A percentile compares a stretch with the other conserved stretches of the same genome.
phyloP scores from a whole-genome alignment of 2,797 vertebrate species.

The Sandelia bainsii region DNA sequence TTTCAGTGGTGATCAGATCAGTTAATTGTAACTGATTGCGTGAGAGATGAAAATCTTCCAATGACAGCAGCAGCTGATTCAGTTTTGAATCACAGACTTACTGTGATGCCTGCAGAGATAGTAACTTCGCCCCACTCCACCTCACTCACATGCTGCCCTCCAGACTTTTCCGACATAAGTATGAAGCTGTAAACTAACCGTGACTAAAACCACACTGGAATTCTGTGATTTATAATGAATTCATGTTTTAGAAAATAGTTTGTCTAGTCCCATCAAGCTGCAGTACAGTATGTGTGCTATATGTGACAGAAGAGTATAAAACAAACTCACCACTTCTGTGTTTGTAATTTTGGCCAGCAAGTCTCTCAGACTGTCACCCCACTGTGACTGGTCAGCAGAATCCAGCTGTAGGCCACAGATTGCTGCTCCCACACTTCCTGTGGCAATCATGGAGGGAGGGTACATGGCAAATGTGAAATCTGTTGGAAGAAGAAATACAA shows the following conservation, averaged over 20 bases:
- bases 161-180: conserved; percentile 4
- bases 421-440: conserved; percentile 95
- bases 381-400: conserved; percentile 85
- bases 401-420: conserved; percentile 95
- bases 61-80: conserved; percentile 6
- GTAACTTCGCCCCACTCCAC: conserved; percentile 15
- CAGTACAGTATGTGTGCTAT: neutral
- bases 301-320: neutral
- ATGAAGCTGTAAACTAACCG: neutral
- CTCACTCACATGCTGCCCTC: conserved; percentile 38
- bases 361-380: conserved; percentile 89
- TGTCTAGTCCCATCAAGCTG: neutral
- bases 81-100: conserved; percentile 33
- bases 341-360: conserved; percentile 97
- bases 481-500: conserved; percentile 67
- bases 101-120: conserved; percentile 9
- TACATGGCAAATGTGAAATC: conserved; percentile 97
- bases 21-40: neutral
- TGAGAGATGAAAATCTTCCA: conserved; percentile 18
- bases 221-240: conserved; percentile 1
- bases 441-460: conserved; percentile 97
- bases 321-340: conserved; percentile 95
- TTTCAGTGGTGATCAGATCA: conserved; percentile 19
- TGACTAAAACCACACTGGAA: neutral
- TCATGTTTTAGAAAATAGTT: neutral